Percentiles rank a stretch among this genome's conserved stretches.
phyloP scores from a whole-genome alignment of 2,888 invertebrate genomes.

The Fabriciana adippe region DNA sequence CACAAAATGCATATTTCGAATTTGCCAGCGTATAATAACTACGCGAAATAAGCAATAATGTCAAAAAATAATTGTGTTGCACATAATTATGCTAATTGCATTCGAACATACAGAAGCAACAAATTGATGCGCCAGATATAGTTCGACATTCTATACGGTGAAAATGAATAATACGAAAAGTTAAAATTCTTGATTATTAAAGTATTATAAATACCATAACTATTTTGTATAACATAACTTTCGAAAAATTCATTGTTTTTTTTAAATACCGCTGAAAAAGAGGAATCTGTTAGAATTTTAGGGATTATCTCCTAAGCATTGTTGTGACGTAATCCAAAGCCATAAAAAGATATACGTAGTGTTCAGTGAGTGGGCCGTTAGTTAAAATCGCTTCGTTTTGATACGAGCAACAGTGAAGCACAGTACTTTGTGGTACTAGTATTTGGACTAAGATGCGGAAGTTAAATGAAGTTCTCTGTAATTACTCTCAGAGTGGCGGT shows the following conservation, averaged over 20 bases:
- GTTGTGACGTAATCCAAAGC: neutral
- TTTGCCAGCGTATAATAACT: neutral
- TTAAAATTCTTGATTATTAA: no score
- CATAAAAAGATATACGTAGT: conserved; percentile 11
- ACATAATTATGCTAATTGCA: conserved; percentile 8
- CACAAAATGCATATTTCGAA: neutral
- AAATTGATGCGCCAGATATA: neutral
- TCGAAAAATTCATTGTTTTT: no score
- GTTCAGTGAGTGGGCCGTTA: conserved; percentile 49
- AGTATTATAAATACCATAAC: no score
- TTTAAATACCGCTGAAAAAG: no score
- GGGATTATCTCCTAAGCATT: neutral
- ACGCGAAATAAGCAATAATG: neutral
- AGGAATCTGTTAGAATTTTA: neutral
- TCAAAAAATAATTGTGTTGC: neutral
- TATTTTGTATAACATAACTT: no score
- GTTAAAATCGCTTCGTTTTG: conserved; percentile 75
- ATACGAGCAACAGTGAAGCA: conserved; percentile 70
- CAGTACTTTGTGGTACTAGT: conserved; percentile 72
- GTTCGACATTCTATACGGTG: neutral
- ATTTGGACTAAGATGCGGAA: conserved; percentile 75
- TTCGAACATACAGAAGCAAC: neutral
- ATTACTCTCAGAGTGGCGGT: conserved; percentile 76
- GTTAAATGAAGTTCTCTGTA: conserved; percentile 78
- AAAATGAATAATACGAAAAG: neutral